phyloP scores from a whole-genome alignment of 2,888 invertebrate genomes.

The Drosophila lacicola region DNA sequence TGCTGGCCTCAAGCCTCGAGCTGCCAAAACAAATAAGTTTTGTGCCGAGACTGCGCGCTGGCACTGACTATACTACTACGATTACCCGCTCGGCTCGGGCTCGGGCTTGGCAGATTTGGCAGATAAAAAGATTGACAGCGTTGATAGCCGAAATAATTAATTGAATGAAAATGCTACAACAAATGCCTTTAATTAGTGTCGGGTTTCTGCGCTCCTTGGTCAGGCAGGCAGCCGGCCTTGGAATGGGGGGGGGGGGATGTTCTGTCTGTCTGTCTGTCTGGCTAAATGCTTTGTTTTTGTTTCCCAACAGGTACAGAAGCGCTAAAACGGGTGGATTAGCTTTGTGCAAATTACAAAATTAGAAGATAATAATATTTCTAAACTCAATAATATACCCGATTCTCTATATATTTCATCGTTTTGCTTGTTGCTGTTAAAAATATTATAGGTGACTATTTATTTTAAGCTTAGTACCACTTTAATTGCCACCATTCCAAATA shows the following conservation, averaged over 20 bases:
- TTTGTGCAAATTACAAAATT: not conserved
- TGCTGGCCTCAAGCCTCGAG: slow-evolving; percentile 49
- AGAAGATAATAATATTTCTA: too few relatives aligned
- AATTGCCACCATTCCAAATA: too few relatives aligned
- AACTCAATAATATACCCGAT: too few relatives aligned
- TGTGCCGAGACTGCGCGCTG: slow-evolving; percentile 10
- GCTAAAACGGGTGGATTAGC: not conserved
- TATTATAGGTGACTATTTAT: too few relatives aligned
- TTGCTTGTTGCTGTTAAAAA: too few relatives aligned
- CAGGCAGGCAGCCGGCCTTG: slow-evolving; percentile 13
- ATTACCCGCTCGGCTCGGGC: slow-evolving; percentile 31
- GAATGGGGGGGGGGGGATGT: slow-evolving; percentile 2
- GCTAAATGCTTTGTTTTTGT: slow-evolving; percentile 27
- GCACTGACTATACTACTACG: slow-evolving; percentile 11
- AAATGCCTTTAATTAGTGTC: slow-evolving; percentile 82
- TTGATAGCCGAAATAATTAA: slow-evolving; percentile 83
- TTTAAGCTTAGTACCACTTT: too few relatives aligned
- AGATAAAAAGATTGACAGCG: slow-evolving; percentile 80
- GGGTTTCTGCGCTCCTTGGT: slow-evolving; percentile 56
- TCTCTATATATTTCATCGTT: too few relatives aligned
- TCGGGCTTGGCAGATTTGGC: slow-evolving; percentile 64
- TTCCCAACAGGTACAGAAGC: slow-evolving; percentile 8
- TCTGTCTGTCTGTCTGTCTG: slow-evolving; percentile 19
- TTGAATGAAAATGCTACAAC: slow-evolving; percentile 79
- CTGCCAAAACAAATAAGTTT: slow-evolving; percentile 67